Evolutionary conservation across 1,140 invertebrate genomes (phyloP), one percentile per base, ranked within the genome.

Genomic region (Ditylenchus dipsaci): DNA sequence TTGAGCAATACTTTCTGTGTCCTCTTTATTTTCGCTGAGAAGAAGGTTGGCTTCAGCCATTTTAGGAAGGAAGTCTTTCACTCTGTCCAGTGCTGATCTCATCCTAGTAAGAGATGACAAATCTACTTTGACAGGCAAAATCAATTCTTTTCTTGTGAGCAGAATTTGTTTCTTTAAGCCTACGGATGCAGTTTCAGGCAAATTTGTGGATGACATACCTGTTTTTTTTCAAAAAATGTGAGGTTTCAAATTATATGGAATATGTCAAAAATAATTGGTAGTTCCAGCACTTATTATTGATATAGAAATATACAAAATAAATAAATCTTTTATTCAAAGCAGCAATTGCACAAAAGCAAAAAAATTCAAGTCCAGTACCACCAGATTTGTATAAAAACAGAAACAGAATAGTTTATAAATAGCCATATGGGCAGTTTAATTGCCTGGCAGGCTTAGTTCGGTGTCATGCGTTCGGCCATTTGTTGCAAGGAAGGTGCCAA

Each of bases 61-160:
- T 29, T 42, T 26, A 7, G 67, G 67, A 59, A 68, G 21, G 68
- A 68, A 68, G n/a, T 70, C 23, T 13, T 57, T 47, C 8, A 64
- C n/a, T 49, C 67, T 17, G 11, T 63, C 67, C 30, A 68, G 38
- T 21, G 63, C n/a, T 15, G 62, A 68, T 21, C 15, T 53, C 15
- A 7, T 53, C n/a, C 5, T 17, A 29, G 23, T 29, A 57, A 5
- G 3, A 23, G 53, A 29, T 5, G 21, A 11, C 3, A 11, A 29
- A 3, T 57, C 30, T 63, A 11, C 11, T 63, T n/a, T 21, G 9
- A 63, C 21, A 26, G 23, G 42, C 26, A 27, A n/a, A 47, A 17
- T 26, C 19, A 38, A 8, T 43, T 19, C 19, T 19, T 38, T 38
- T 11, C 33, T 38, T 38, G 33, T 38, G 3, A 19, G 19, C 15